These are phyloP conservation scores for Mugil cephalus DNA, from an alignment of 2,113 vertebrate species.

Conservation along the genomic window DNA sequence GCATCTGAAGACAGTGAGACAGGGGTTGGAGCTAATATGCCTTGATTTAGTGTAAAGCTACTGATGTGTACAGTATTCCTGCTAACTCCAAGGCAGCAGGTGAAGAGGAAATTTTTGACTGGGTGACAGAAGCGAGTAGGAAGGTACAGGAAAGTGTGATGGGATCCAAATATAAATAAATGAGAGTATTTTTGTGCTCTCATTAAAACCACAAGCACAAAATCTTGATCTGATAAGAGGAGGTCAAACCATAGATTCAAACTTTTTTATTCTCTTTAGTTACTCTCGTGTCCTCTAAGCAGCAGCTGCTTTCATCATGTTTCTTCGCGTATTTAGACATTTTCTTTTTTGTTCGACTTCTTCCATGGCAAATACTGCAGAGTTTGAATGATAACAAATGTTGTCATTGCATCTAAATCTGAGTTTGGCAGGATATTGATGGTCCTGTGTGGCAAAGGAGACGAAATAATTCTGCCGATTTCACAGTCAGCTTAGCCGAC, in stretches of 20 bases:
- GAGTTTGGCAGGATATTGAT: neutral
- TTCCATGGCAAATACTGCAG: neutral
- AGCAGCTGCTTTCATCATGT: too few species aligned
- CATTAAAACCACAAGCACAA: neutral
- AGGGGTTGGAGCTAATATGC: slow-evolving; percentile 37
- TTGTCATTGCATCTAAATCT: neutral
- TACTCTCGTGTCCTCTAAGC: too few species aligned
- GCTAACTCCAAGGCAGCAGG: slow-evolving; percentile 49
- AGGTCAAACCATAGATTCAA: too few species aligned
- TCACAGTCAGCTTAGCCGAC: neutral
- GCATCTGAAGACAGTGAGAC: slow-evolving; percentile 35
- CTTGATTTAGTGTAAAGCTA: slow-evolving; percentile 66
- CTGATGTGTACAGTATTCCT: slow-evolving; percentile 64
- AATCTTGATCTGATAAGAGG: neutral
- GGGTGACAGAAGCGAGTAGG: neutral
- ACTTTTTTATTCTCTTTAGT: too few species aligned
- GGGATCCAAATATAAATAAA: slow-evolving; percentile 1
- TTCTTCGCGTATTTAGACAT: neutral
- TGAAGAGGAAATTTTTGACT: slow-evolving; percentile 45
- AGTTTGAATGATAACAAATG: neutral
- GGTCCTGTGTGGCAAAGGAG: neutral
- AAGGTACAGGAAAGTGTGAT: slow-evolving; percentile 7
- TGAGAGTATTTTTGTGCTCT: slow-evolving; percentile 4
- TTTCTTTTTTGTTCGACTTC: neutral
- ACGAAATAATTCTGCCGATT: neutral